A percentile compares a stretch with the other conserved stretches of the same genome.
Conservation (phyloP, 2,113 vertebrate species). For the Cisticola juncidis region DNA sequence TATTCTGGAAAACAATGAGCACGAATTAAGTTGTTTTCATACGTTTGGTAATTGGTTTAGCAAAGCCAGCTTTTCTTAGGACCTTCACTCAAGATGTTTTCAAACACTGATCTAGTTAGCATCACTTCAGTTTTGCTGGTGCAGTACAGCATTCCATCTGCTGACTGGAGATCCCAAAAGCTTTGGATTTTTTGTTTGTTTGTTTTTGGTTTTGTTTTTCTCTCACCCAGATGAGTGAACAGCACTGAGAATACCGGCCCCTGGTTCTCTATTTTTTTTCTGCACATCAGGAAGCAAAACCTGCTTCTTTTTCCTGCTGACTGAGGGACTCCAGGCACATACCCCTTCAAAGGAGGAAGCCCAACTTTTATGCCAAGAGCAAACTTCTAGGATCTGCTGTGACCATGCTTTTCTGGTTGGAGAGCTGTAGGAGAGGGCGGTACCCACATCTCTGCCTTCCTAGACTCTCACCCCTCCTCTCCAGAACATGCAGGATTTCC, state of each 20-base stretch:
- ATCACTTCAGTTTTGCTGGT: neutral
- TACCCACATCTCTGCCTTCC: neutral
- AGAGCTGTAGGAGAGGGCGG: neutral
- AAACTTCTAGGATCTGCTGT: neutral
- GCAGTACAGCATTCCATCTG: neutral
- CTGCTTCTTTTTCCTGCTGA: neutral
- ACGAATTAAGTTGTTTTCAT: neutral
- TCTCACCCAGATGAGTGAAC: neutral
- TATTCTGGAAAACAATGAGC: neutral
- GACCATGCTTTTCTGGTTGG: neutral
- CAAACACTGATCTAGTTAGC: neutral
- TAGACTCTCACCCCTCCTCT: neutral
- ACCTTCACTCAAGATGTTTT: neutral
- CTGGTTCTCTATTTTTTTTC: neutral
- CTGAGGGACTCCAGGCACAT: fast-evolving
- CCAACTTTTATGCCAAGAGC: neutral
- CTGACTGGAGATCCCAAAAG: neutral
- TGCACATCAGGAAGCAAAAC: neutral
- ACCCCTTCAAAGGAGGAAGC: neutral
- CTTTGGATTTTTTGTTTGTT: neutral
- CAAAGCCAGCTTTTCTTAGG: neutral
- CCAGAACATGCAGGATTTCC: neutral
- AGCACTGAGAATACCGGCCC: neutral
- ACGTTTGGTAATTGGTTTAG: neutral
- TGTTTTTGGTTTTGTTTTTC: neutral